Base-by-base conservation (phyloP, 2,797 vertebrate genomes). In the Cyprinodon diabolis region DNA sequence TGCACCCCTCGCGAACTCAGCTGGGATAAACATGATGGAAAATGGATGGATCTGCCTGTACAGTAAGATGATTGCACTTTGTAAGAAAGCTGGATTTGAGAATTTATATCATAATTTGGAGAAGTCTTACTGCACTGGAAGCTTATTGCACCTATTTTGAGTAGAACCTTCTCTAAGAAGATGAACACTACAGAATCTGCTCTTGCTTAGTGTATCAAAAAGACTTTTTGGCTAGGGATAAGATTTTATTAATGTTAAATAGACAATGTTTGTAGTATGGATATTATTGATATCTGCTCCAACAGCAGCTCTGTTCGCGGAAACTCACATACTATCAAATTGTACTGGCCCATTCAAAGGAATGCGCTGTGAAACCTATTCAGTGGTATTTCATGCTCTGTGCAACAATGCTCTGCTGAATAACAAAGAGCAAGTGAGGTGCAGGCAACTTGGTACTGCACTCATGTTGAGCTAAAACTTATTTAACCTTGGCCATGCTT, bases 351-450 rank as follows among this genome's bases (percentile, higher is more conserved):
- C 43, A 10, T 43, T 54, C 15, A 21, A 63, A 43, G 37, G 25
- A n/a, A 63, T 6, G 10, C 21, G 19, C 52, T 54, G 19, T 54
- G 52, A 54, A 54, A 54, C 37, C 19, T 37, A n/a, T n/a, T 63
- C 35, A 21, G 37, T 21, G 19, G 17, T 13, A 40, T 21, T 19
- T 14, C 2, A 17, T 51, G 15, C 49, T 51, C 19, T 2, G 2
- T 9, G 37, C 37, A 63, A 63, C 60, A 63, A 63, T n/a, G 14
- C 60, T 63, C 37, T n/a, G 60, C 37, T n/a, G 19, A 63, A 19
- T 35, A 63, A 63, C 60, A 63, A 63, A 63, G 58, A 62, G 58
- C 37, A 63, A 40, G 60, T 43, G 37, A 19, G 40, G 37, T 11
- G 37, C 60, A 9, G 51, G 19, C 6, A 52, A 6, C 51, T 52